phyloP scores from a whole-genome alignment of 2,113 vertebrate species.

The Leucosticte australis region DNA sequence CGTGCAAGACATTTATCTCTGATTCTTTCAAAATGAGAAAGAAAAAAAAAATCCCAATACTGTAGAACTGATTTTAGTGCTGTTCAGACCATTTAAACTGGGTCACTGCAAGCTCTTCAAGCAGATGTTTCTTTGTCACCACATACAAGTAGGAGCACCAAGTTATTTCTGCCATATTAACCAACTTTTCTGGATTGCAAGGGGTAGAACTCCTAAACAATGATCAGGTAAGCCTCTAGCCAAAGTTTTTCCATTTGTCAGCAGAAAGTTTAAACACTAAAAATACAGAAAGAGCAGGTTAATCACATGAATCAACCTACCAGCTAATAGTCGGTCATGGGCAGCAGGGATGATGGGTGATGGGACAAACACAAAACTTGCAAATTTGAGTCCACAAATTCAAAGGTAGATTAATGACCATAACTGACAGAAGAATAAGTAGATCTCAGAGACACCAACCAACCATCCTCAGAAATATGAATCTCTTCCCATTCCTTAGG shows the following conservation, averaged over 20 bases:
- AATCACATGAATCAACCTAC: background rate
- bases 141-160: background rate
- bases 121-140: slow-evolving; percentile 15
- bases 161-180: background rate
- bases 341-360: accelerated
- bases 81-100: background rate
- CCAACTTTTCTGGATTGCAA: background rate
- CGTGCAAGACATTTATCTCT: slow-evolving; percentile 42
- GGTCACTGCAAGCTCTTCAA: slow-evolving; percentile 7
- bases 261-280: background rate
- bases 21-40: slow-evolving; percentile 35
- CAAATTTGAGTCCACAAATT: background rate
- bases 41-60: background rate
- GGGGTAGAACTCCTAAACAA: background rate
- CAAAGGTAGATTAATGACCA: background rate
- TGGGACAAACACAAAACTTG: background rate
- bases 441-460: background rate
- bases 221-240: background rate
- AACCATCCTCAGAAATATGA: background rate
- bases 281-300: background rate
- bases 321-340: background rate
- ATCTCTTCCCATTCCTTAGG: background rate
- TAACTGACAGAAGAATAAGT: background rate
- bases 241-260: background rate
- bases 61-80: background rate